Conservation (phyloP, 2,888 invertebrate species). For the Scaptodrosophila latifasciaeformis region DNA sequence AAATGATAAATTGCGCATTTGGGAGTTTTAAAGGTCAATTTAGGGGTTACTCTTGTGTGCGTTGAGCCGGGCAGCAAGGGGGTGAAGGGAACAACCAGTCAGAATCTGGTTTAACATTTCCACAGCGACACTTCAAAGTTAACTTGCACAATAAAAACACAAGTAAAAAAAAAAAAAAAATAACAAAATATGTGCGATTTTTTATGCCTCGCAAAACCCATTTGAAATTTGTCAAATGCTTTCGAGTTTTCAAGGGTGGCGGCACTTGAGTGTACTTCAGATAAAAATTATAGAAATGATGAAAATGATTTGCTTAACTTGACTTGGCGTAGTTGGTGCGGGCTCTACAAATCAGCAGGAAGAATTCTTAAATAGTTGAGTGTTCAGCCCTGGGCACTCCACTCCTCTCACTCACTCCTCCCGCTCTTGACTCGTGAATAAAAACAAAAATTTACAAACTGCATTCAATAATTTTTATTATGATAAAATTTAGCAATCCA, state of each 20-base stretch:
- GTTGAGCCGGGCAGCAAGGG: conserved; percentile 17
- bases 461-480: too few relatives aligned
- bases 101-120: conserved; percentile 35
- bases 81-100: conserved; percentile 5
- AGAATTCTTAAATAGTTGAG: too few relatives aligned
- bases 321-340: too few relatives aligned
- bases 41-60: conserved; percentile 66
- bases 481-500: too few relatives aligned
- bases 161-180: neutral
- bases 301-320: too few relatives aligned
- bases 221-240: conserved; percentile 9
- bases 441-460: too few relatives aligned
- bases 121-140: conserved; percentile 61
- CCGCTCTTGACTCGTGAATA: too few relatives aligned
- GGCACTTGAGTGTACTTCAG: neutral
- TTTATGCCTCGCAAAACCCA: neutral
- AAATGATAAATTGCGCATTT: conserved; percentile 74
- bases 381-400: too few relatives aligned
- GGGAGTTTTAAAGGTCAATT: conserved; percentile 74
- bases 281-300: too few relatives aligned
- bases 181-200: neutral
- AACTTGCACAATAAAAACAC: conserved; percentile 59
- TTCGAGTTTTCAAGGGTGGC: neutral
- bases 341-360: too few relatives aligned
- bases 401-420: too few relatives aligned